Conservation (phyloP, 2,797 vertebrate genomes). For the Melopsittacus undulatus region DNA sequence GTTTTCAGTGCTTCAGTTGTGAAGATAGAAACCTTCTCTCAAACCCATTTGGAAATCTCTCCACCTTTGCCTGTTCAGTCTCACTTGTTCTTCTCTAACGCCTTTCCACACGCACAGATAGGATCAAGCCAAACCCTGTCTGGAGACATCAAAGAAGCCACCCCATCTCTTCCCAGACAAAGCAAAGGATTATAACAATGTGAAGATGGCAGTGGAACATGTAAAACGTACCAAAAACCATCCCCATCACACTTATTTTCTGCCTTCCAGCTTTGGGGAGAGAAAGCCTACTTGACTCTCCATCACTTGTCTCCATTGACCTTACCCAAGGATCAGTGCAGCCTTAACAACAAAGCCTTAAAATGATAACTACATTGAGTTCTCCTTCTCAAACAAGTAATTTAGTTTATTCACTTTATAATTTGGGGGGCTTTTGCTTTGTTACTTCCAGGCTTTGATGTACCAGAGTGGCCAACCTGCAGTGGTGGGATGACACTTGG, state of each 20-base stretch:
- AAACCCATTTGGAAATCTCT: neutral
- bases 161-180: neutral
- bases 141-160: conserved; percentile 42
- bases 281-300: neutral
- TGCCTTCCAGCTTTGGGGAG: neutral
- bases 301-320: neutral
- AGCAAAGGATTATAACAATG: neutral
- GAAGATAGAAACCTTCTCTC: neutral
- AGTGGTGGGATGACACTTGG: rapidly evolving
- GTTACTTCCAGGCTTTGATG: neutral
- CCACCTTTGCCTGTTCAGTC: neutral
- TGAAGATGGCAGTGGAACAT: neutral
- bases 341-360: neutral
- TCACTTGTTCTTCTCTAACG: neutral
- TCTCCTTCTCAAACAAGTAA: neutral
- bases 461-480: neutral
- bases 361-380: neutral
- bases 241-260: neutral
- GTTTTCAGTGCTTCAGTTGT: neutral
- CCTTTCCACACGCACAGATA: neutral
- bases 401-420: neutral
- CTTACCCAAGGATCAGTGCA: neutral
- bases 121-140: conserved; percentile 11
- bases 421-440: neutral
- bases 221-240: neutral